phyloP scores from a whole-genome alignment of 1,140 invertebrate species.

The Neotoxoptera formosana region DNA sequence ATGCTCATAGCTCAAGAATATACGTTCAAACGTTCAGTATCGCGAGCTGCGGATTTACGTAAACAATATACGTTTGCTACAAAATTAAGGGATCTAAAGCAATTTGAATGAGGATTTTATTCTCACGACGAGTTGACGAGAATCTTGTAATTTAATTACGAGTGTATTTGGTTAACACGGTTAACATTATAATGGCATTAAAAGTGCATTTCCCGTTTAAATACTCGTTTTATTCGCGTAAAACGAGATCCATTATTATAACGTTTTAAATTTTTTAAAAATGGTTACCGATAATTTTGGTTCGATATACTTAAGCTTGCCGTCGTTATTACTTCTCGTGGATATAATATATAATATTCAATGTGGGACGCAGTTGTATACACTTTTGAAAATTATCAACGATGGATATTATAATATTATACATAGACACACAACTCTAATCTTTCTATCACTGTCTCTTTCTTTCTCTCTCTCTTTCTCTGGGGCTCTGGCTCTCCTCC shows the following conservation, averaged over 20 bases:
- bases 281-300: not conserved
- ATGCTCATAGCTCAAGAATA: not conserved
- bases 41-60: not conserved
- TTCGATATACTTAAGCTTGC: not conserved
- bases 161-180: not conserved
- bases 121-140: not conserved
- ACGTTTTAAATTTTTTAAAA: not conserved
- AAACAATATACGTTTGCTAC: not conserved
- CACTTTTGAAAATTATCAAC: not conserved
- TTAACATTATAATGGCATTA: not conserved
- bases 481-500: too few relatives aligned
- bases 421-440: too few relatives aligned
- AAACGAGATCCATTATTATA: not conserved
- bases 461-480: too few relatives aligned
- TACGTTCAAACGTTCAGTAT: not conserved
- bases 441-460: too few relatives aligned
- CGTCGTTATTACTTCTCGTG: not conserved
- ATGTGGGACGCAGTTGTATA: not conserved
- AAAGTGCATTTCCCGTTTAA: not conserved
- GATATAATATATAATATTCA: not conserved
- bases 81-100: not conserved
- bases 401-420: not conserved
- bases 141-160: not conserved
- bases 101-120: not conserved
- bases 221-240: not conserved